Conservation (phyloP, 2,113 vertebrate species). For the Tachysurus vachellii region DNA sequence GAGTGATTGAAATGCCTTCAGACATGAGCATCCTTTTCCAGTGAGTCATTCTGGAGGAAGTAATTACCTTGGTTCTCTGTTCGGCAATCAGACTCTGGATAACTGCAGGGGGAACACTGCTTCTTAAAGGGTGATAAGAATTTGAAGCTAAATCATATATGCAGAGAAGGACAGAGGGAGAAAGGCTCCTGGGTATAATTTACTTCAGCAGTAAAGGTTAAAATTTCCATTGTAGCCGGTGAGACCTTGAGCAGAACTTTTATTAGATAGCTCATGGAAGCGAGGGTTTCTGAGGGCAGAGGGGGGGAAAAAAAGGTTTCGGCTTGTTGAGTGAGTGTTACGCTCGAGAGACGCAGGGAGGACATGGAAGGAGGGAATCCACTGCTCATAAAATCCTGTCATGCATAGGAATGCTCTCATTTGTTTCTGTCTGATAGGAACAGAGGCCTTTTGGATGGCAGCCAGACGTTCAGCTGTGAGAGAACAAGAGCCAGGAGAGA, state of each 20-base stretch:
- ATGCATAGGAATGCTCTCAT: slow-evolving; percentile 10
- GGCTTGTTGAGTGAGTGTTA: neutral
- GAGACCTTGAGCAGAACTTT: neutral
- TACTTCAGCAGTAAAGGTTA: slow-evolving; percentile 12
- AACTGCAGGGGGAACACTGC: neutral
- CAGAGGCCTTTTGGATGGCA: neutral
- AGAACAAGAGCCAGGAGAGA: neutral
- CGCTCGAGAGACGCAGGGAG: neutral
- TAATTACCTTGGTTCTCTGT: slow-evolving; percentile 24
- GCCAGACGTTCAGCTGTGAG: slow-evolving; percentile 20
- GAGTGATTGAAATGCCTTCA: slow-evolving; percentile 29
- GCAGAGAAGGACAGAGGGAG: neutral
- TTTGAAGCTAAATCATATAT: neutral
- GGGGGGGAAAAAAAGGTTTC: neutral
- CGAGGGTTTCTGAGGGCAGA: neutral
- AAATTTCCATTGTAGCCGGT: neutral
- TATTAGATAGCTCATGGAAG: neutral
- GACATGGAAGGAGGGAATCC: slow-evolving; percentile 8
- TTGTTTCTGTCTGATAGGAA: slow-evolving; percentile 20
- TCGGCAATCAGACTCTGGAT: slow-evolving; percentile 9
- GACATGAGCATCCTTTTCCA: slow-evolving; percentile 27
- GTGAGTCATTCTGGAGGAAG: slow-evolving; percentile 28
- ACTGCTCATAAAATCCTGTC: slow-evolving; percentile 24
- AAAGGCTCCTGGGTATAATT: slow-evolving; percentile 2
- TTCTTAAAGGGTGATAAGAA: neutral